These are phyloP conservation scores for Cherax destructor DNA, from an alignment of 1,140 invertebrate genomes.

Conservation along the genomic window DNA sequence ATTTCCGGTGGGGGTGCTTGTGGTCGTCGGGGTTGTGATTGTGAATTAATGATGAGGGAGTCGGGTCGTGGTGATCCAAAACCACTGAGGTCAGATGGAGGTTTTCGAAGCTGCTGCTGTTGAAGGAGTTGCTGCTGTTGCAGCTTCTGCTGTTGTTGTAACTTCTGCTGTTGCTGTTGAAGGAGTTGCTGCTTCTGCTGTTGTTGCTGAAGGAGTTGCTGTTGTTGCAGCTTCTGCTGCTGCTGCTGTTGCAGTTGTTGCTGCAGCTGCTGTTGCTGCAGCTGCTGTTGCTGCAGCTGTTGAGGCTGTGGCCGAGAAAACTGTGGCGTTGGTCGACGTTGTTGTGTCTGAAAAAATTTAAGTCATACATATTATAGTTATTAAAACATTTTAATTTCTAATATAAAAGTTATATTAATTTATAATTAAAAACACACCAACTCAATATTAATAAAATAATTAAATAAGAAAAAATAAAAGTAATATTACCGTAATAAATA, in stretches of 20 bases:
- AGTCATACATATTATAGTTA: no score
- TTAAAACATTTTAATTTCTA: no score
- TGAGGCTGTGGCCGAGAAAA: neutral
- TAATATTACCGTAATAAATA: no score
- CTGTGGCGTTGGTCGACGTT: neutral
- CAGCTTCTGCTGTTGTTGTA: neutral
- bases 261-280: neutral
- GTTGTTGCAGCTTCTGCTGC: neutral
- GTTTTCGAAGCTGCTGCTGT: neutral
- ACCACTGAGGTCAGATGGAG: neutral
- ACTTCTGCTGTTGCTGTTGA: neutral
- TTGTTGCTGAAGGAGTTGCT: neutral
- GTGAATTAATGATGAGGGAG: neutral
- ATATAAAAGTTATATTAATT: no score
- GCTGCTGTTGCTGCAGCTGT: no score
- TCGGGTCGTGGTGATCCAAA: conserved; percentile 18
- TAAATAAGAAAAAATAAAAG: no score
- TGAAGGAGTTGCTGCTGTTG: neutral
- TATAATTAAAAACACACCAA: no score
- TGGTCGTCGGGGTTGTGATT: conserved; percentile 1
- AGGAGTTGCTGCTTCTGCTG: no score
- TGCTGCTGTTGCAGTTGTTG: neutral
- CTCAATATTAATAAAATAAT: no score
- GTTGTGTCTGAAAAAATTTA: neutral
- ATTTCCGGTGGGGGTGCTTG: conserved; percentile 2